A percentile compares a stretch with the other conserved stretches of the same genome.
Evolutionary conservation across 2,888 invertebrate genomes (phyloP).

Genomic region (Macaria notata): DNA sequence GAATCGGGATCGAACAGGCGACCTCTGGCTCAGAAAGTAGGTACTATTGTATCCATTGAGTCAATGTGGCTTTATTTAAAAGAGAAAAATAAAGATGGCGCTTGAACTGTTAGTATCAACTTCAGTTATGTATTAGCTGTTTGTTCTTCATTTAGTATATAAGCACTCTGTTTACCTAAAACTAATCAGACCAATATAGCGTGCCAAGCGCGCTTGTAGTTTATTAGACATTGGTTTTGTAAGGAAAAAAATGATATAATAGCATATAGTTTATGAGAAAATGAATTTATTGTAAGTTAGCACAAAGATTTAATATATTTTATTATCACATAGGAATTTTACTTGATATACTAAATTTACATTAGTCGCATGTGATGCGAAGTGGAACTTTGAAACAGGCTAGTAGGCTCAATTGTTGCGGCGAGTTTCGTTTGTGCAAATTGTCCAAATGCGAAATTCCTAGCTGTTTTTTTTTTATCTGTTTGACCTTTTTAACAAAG

Average conservation of each 20-base stretch:
- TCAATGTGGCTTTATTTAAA: too few relatives aligned
- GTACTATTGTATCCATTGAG: too few relatives aligned
- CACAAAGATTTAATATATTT: constrained; percentile 83
- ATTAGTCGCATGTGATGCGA: constrained; percentile 74
- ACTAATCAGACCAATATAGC: constrained; percentile 71
- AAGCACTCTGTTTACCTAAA: not conserved
- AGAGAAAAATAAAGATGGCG: too few relatives aligned
- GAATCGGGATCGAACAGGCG: too few relatives aligned
- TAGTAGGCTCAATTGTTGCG: constrained; percentile 46
- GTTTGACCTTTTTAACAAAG: too few relatives aligned
- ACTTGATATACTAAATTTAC: constrained; percentile 77
- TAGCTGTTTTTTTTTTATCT: not conserved
- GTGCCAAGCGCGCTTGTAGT: constrained; percentile 72
- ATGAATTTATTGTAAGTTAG: constrained; percentile 82
- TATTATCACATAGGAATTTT: constrained; percentile 79
- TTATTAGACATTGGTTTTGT: constrained; percentile 68
- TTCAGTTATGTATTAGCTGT: too few relatives aligned
- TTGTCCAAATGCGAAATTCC: too few relatives aligned
- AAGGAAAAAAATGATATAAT: constrained; percentile 59
- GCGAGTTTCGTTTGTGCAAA: too few relatives aligned
- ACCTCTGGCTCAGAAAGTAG: too few relatives aligned
- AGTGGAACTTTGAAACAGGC: constrained; percentile 56
- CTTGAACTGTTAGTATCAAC: too few relatives aligned
- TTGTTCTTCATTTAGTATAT: too few relatives aligned
- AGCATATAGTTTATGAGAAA: constrained; percentile 76